A percentile compares a stretch with the other conserved stretches of the same genome.
These are phyloP conservation scores for Catagonus wagneri DNA, from an alignment of 2,113 vertebrate species.

Conservation along the genomic window DNA sequence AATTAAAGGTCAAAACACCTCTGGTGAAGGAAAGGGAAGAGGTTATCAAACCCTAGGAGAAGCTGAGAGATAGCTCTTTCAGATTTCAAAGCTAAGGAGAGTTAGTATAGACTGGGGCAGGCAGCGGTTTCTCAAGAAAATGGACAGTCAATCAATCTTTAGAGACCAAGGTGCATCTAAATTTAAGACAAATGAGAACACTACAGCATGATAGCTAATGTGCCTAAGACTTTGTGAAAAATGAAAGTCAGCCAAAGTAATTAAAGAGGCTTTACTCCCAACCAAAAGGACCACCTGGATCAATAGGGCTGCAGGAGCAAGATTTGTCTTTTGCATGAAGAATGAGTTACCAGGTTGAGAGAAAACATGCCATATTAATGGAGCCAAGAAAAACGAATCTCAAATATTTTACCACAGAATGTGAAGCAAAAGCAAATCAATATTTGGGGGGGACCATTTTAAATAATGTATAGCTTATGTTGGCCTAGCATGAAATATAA, in stretches of 20 bases:
- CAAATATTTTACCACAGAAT: conserved; percentile 17
- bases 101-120: conserved; percentile 28
- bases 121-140: conserved; percentile 37
- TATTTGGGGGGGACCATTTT: background rate
- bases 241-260: conserved; percentile 83
- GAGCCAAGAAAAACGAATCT: conserved; percentile 63
- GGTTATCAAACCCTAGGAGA: conserved; percentile 86
- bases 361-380: conserved; percentile 68
- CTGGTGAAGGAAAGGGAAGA: conserved; percentile 85
- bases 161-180: conserved; percentile 85
- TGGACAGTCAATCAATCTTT: conserved; percentile 71
- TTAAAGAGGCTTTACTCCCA: conserved; percentile 84
- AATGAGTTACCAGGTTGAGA: conserved; percentile 69
- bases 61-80: conserved; percentile 75
- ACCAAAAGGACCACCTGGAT: conserved; percentile 75
- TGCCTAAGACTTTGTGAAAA: conserved; percentile 73
- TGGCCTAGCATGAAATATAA: background rate
- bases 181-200: conserved; percentile 87
- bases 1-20: conserved; percentile 93
- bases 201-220: conserved; percentile 71
- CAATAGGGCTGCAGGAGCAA: conserved; percentile 67
- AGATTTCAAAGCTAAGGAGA: conserved; percentile 79
- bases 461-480: background rate
- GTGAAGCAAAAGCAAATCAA: conserved; percentile 49
- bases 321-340: conserved; percentile 71